These are phyloP conservation scores for Myotis yumanensis DNA, from an alignment of 2,113 vertebrate genomes.

Conservation along the genomic window DNA sequence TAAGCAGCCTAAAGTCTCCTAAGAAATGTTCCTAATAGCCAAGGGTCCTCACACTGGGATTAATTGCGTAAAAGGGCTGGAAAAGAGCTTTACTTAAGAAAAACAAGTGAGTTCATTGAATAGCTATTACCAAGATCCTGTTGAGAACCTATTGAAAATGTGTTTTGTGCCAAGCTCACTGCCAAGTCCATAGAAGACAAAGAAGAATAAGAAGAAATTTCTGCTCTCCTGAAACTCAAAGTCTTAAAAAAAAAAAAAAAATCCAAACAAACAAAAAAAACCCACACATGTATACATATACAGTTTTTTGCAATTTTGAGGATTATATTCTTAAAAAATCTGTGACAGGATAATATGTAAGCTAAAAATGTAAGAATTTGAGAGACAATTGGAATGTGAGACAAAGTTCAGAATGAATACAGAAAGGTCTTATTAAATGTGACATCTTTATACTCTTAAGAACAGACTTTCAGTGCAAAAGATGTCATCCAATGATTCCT, in stretches of 20 bases:
- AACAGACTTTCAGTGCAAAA: background rate
- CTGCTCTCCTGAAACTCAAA: background rate
- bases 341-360: background rate
- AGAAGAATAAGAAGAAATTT: background rate
- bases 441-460: background rate
- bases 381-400: background rate
- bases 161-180: background rate
- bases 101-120: background rate
- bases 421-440: background rate
- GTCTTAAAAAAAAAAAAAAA: background rate
- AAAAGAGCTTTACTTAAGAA: background rate
- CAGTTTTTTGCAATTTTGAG: background rate
- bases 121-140: background rate
- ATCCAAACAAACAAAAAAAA: too few species aligned
- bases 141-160: background rate
- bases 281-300: too few species aligned
- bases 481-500: background rate
- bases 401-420: background rate
- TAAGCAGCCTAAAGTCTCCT: background rate
- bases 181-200: background rate
- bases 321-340: background rate
- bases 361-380: slow-evolving; percentile 6
- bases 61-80: background rate
- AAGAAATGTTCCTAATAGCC: background rate
- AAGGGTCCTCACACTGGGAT: background rate